These are phyloP conservation scores for Triops longicaudatus DNA, from an alignment of 1,140 invertebrate genomes.

Conservation along the genomic window DNA sequence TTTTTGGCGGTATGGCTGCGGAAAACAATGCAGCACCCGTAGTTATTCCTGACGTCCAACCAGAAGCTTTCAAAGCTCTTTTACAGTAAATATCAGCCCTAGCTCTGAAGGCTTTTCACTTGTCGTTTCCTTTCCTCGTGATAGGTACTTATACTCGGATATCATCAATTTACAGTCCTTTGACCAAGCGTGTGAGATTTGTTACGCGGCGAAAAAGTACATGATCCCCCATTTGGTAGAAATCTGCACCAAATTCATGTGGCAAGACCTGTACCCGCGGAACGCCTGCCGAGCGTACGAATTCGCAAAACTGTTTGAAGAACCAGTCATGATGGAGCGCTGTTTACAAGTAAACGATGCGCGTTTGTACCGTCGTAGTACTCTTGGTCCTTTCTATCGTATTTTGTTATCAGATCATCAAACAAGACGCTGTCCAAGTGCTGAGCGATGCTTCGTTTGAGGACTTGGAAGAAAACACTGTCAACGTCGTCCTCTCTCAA, in stretches of 20 bases:
- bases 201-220: constrained; percentile 79
- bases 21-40: constrained; percentile 55
- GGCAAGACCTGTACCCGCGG: constrained; percentile 63
- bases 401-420: neutral
- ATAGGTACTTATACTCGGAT: constrained; percentile 72
- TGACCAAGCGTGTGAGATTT: constrained; percentile 72
- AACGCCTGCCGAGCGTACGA: constrained; percentile 76
- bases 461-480: constrained; percentile 60
- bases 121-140: constrained; percentile 34
- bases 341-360: neutral
- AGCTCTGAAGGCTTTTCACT: neutral
- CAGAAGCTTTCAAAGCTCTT: constrained; percentile 69
- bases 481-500: constrained; percentile 63
- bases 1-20: constrained; percentile 61
- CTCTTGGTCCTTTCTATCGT: no score
- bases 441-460: constrained; percentile 62
- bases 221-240: constrained; percentile 71
- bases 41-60: constrained; percentile 68
- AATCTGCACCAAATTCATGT: constrained; percentile 67
- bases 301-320: constrained; percentile 73
- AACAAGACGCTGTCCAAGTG: constrained; percentile 55
- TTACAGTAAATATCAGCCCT: constrained; percentile 46
- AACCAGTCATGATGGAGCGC: constrained; percentile 56
- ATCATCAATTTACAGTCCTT: constrained; percentile 65
- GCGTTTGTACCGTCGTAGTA: no score